These are phyloP conservation scores for Xestia sexstrigata DNA, from an alignment of 2,888 invertebrate species.

Conservation along the genomic window DNA sequence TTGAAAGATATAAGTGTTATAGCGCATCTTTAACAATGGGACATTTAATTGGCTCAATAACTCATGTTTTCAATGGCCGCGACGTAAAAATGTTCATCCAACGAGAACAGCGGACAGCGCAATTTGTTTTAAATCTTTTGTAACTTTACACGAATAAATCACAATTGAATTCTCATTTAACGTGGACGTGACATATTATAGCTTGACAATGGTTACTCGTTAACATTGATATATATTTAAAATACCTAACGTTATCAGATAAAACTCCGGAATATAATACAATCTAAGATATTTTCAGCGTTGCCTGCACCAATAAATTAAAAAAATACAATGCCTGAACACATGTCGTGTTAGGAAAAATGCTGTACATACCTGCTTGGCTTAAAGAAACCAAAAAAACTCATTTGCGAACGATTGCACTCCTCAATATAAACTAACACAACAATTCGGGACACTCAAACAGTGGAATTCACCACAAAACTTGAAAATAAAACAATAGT, in stretches of 20 bases:
- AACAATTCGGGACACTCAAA: slow-evolving; percentile 41
- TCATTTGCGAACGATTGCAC: slow-evolving; percentile 68
- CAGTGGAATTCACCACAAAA: slow-evolving; percentile 45
- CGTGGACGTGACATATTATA: slow-evolving; percentile 44
- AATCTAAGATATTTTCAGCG: slow-evolving; percentile 44
- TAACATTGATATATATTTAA: slow-evolving; percentile 43
- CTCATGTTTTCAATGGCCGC: slow-evolving; percentile 63
- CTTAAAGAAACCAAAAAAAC: slow-evolving; percentile 68
- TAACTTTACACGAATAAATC: slow-evolving; percentile 62
- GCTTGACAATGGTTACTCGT: slow-evolving; percentile 41
- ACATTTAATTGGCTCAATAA: slow-evolving; percentile 67
- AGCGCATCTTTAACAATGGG: slow-evolving; percentile 61
- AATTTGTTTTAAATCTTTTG: slow-evolving; percentile 64
- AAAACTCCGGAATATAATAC: slow-evolving; percentile 40
- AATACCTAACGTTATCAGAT: slow-evolving; percentile 52
- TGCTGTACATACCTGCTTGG: slow-evolving; percentile 69
- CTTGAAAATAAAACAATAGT: slow-evolving; percentile 64
- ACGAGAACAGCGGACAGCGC: slow-evolving; percentile 53
- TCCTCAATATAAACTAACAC: slow-evolving; percentile 21
- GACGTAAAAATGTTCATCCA: slow-evolving; percentile 62
- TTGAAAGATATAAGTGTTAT: slow-evolving; percentile 41
- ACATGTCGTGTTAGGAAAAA: slow-evolving; percentile 14
- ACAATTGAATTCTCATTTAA: slow-evolving; percentile 51
- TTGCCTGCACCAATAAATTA: slow-evolving; percentile 18
- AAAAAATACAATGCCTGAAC: slow-evolving; percentile 10